Conservation (phyloP, 1,140 invertebrate genomes). For the Radopholus similis region DNA sequence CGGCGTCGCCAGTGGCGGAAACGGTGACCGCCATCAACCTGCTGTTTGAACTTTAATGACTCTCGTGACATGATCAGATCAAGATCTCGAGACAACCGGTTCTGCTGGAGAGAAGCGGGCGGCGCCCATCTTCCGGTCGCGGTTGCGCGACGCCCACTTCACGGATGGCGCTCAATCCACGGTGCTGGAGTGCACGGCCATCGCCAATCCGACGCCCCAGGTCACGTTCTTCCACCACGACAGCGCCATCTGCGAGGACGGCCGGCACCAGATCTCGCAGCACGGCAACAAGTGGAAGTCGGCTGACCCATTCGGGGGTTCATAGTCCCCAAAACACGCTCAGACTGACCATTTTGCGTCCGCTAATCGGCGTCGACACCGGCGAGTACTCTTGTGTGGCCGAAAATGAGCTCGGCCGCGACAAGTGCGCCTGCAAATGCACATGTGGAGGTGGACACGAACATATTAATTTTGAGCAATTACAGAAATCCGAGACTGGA, state of each 20-base stretch:
- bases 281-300: slow-evolving; percentile 30
- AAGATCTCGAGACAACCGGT: too few species aligned
- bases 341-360: slow-evolving; percentile 45
- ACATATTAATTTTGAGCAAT: too few species aligned
- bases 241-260: slow-evolving; percentile 60
- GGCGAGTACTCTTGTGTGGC: slow-evolving; percentile 94
- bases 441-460: slow-evolving; percentile 62
- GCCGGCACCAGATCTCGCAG: slow-evolving; percentile 35
- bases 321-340: not conserved
- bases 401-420: slow-evolving; percentile 71
- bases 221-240: slow-evolving; percentile 80
- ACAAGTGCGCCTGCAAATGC: slow-evolving; percentile 64
- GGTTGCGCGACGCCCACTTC: slow-evolving; percentile 70
- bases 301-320: too few species aligned
- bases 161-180: slow-evolving; percentile 71
- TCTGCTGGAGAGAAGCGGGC: too few species aligned
- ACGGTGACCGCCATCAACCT: too few species aligned
- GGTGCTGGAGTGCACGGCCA: slow-evolving; percentile 76
- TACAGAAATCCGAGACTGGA: not conserved
- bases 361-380: slow-evolving; percentile 63
- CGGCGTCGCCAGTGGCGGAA: not conserved
- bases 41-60: too few species aligned
- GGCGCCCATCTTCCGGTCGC: slow-evolving; percentile 64
- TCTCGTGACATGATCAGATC: too few species aligned
- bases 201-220: slow-evolving; percentile 79